These are phyloP conservation scores for silkworm (Bombyx mori) DNA, from an alignment of 1,140 invertebrate genomes.

Conservation along the genomic window ASM3026992v2 NC_085110.1:10341001-10341500, in stretches of 20 bases:
- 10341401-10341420: constrained; percentile 67
- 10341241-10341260: too few species aligned
- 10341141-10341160: constrained; percentile 53
- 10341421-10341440: constrained; percentile 65
- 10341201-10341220: too few species aligned
- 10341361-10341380: constrained; percentile 47
- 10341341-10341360: constrained; percentile 56
- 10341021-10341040: constrained; percentile 57
- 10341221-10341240: too few species aligned
- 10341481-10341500: constrained; percentile 66
- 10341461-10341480: constrained; percentile 72
- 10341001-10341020: constrained; percentile 54
- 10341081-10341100: constrained; percentile 64
- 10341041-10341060: constrained; percentile 38
- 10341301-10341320: too few species aligned
- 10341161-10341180: constrained; percentile 37
- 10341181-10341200: too few species aligned
- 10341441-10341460: constrained; percentile 71
- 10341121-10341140: constrained; percentile 55
- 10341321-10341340: constrained; percentile 4
- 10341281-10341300: too few species aligned
- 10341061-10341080: constrained; percentile 66
- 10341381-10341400: constrained; percentile 63
- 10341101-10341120: constrained; percentile 63
- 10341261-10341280: too few species aligned